phyloP scores from a whole-genome alignment of 2,113 vertebrate species.

The Ageneiosus marmoratus region DNA sequence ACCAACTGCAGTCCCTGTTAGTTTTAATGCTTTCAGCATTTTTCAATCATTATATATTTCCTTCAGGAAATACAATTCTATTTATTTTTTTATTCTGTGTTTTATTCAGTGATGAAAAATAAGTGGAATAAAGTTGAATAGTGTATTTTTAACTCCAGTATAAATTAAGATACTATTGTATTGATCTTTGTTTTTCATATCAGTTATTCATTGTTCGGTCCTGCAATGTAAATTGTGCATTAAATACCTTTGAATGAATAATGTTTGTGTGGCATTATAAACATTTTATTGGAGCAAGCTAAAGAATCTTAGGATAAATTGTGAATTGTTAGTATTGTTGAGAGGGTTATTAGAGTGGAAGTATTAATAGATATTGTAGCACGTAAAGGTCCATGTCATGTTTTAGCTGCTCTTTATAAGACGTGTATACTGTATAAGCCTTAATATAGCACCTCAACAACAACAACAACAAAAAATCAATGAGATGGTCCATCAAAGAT shows the following conservation, averaged over 20 bases:
- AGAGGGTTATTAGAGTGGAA: background rate
- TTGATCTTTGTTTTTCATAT: background rate
- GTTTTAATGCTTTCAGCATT: too few relatives aligned
- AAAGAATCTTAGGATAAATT: background rate
- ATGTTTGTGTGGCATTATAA: background rate
- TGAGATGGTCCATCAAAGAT: background rate
- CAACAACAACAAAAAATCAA: conserved; percentile 20
- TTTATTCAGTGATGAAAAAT: background rate
- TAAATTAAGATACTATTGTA: background rate
- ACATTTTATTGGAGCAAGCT: background rate
- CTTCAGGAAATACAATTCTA: too few relatives aligned
- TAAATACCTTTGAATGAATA: background rate
- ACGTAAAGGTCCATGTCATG: background rate
- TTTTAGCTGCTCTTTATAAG: background rate
- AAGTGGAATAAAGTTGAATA: background rate
- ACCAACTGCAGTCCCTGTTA: too few relatives aligned
- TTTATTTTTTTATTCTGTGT: background rate
- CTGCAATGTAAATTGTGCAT: background rate
- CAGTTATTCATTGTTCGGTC: background rate
- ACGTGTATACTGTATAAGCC: background rate
- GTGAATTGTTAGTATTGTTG: too few relatives aligned
- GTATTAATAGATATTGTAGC: too few relatives aligned
- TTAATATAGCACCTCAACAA: background rate
- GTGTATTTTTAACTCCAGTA: background rate
- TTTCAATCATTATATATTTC: too few relatives aligned